A percentile compares a stretch with the other conserved stretches of the same genome.
Conservation (phyloP, 2,113 vertebrate genomes). For the Colossoma macropomum region DNA sequence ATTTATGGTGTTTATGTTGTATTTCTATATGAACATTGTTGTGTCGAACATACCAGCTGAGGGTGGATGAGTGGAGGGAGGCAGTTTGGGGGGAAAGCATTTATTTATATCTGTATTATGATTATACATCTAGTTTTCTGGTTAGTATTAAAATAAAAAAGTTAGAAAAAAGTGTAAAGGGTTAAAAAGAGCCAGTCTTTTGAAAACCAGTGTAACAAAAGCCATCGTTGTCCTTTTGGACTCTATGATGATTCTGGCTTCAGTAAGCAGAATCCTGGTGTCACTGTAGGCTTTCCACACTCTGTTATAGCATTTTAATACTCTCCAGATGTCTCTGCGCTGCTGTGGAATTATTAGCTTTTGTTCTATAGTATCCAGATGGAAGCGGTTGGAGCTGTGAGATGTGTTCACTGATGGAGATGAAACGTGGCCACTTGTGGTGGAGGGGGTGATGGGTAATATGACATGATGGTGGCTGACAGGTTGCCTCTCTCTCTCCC, state of each 20-base stretch:
- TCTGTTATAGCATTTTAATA: slow-evolving; percentile 33
- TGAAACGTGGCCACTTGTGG: slow-evolving; percentile 60
- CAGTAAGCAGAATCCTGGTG: slow-evolving; percentile 16
- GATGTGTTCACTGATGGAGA: slow-evolving; percentile 50
- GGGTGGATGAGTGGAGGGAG: too few relatives aligned
- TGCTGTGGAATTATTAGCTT: not conserved
- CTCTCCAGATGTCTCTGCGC: slow-evolving; percentile 54
- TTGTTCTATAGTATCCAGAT: slow-evolving; percentile 35
- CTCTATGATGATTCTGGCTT: slow-evolving; percentile 32
- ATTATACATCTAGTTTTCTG: too few relatives aligned
- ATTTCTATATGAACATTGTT: too few relatives aligned
- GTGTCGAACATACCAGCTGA: too few relatives aligned
- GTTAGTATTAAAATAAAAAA: too few relatives aligned
- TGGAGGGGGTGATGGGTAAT: slow-evolving; percentile 28
- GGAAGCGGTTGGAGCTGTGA: slow-evolving; percentile 32
- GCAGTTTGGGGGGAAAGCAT: too few relatives aligned
- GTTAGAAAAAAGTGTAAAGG: not conserved
- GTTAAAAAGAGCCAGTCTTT: not conserved
- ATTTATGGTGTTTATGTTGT: too few relatives aligned
- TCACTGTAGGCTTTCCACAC: slow-evolving; percentile 25
- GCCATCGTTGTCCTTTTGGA: slow-evolving; percentile 4
- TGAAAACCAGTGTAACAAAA: not conserved
- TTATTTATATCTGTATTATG: too few relatives aligned
- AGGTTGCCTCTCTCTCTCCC: not conserved
- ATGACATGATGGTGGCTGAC: slow-evolving; percentile 28